These are phyloP conservation scores for Corythaixoides concolor DNA, from an alignment of 2,113 vertebrate species.

Conservation along the genomic window DNA sequence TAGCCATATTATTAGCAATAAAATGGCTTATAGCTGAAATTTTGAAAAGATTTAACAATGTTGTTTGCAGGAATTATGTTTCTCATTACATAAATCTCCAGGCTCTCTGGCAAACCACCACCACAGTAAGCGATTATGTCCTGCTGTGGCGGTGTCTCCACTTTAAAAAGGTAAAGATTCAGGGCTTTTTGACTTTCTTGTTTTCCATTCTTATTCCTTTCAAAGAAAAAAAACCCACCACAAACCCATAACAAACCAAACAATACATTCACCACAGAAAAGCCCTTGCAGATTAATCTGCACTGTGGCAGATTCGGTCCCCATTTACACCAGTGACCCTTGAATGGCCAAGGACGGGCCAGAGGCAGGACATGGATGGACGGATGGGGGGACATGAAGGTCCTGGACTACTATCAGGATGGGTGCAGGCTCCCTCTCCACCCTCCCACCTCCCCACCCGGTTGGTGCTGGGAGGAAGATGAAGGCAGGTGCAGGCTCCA, in stretches of 20 bases:
- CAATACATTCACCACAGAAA: background rate
- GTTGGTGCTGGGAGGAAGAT: accelerated
- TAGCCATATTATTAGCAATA: constrained; percentile 66
- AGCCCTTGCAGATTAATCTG: background rate
- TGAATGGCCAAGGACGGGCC: background rate
- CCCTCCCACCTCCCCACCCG: background rate
- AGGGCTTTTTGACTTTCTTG: constrained; percentile 33
- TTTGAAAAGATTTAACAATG: constrained; percentile 64
- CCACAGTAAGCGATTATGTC: constrained; percentile 40
- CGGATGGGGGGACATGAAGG: background rate
- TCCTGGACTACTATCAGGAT: accelerated
- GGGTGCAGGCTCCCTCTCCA: background rate
- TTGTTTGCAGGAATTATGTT: constrained; percentile 67
- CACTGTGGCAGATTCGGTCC: background rate
- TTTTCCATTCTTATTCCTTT: constrained; percentile 18
- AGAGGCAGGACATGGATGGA: background rate
- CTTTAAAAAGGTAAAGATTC: constrained; percentile 54
- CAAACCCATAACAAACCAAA: background rate
- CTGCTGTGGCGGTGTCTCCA: constrained; percentile 56
- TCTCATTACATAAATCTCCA: constrained; percentile 70
- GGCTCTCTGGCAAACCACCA: constrained; percentile 47
- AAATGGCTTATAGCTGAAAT: constrained; percentile 63
- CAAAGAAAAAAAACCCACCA: background rate
- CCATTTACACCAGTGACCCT: background rate
- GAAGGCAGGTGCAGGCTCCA: background rate